phyloP scores from a whole-genome alignment of 2,888 invertebrate genomes.

The Tanypteryx hageni region DNA sequence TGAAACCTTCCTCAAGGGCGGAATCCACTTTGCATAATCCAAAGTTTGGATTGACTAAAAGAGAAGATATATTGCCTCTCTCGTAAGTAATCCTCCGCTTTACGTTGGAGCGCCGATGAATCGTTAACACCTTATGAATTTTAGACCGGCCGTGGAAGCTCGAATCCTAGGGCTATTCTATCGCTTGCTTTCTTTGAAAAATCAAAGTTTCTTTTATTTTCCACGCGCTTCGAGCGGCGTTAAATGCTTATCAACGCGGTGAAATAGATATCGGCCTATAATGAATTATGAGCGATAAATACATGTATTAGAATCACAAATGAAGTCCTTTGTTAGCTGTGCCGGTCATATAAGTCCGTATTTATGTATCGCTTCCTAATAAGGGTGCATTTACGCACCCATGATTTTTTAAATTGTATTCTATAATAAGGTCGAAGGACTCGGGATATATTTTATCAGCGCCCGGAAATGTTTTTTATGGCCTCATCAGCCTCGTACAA shows the following conservation, averaged over 20 bases:
- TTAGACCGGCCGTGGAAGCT: background rate
- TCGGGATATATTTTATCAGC: background rate
- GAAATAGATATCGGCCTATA: constrained; percentile 8
- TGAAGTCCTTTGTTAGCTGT: background rate
- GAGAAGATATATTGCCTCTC: constrained; percentile 3
- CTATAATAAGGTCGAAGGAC: background rate
- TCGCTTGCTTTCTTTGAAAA: background rate
- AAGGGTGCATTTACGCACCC: background rate
- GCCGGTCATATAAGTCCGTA: background rate
- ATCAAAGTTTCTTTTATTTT: background rate
- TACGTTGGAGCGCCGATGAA: background rate
- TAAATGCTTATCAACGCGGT: constrained; percentile 23
- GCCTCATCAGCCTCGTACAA: no score
- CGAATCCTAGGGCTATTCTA: background rate
- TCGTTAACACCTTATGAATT: constrained; percentile 1
- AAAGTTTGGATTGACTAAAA: constrained; percentile 14
- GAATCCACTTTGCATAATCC: constrained; percentile 32
- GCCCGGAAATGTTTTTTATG: background rate
- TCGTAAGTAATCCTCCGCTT: constrained; percentile 17
- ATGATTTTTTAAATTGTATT: background rate
- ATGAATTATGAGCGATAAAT: constrained; percentile 23
- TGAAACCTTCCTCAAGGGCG: background rate
- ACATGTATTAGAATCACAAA: background rate
- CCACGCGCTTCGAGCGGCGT: background rate
- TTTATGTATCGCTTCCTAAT: background rate